A percentile compares a stretch with the other conserved stretches of the same genome.
Conservation (phyloP, 2,888 invertebrate species). For the Spodoptera picta region DNA sequence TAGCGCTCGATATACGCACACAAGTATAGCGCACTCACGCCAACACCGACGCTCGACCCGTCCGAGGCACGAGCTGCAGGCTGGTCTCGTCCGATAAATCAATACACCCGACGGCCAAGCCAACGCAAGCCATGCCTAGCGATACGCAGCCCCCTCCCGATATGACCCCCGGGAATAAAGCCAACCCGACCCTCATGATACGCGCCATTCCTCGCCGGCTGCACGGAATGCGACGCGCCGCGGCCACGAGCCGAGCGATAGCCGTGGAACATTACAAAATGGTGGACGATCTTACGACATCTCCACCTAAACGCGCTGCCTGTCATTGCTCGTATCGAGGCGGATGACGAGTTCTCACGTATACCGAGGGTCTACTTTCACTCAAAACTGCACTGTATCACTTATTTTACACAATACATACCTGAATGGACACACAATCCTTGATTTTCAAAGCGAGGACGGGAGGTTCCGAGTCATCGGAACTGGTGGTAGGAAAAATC, state of each 20-base stretch:
- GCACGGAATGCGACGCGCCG: constrained; percentile 86
- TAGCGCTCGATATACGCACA: constrained; percentile 87
- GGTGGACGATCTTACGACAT: constrained; percentile 90
- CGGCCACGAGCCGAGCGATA: constrained; percentile 86
- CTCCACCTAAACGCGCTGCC: constrained; percentile 87
- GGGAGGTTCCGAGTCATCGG: constrained; percentile 86
- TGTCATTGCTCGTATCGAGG: constrained; percentile 85
- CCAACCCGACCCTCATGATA: constrained; percentile 84
- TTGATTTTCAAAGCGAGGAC: constrained; percentile 90
- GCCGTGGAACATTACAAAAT: constrained; percentile 88
- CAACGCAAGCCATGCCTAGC: constrained; percentile 77
- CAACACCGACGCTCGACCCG: constrained; percentile 84
- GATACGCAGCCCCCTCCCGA: constrained; percentile 81
- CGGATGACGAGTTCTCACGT: constrained; percentile 88
- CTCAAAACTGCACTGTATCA: constrained; percentile 78
- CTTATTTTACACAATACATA: constrained; percentile 83
- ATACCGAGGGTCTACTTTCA: constrained; percentile 87
- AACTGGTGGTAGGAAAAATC: constrained; percentile 89
- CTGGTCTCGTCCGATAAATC: constrained; percentile 88
- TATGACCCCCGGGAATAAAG: constrained; percentile 85
- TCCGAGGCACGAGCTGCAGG: constrained; percentile 83
- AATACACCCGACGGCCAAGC: constrained; percentile 83
- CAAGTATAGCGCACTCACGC: constrained; percentile 81
- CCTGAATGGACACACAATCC: constrained; percentile 91
- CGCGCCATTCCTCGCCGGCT: constrained; percentile 84